Evolutionary conservation across 2,888 invertebrate species (phyloP).

Genomic region (Drosophila anomalipes): DNA sequence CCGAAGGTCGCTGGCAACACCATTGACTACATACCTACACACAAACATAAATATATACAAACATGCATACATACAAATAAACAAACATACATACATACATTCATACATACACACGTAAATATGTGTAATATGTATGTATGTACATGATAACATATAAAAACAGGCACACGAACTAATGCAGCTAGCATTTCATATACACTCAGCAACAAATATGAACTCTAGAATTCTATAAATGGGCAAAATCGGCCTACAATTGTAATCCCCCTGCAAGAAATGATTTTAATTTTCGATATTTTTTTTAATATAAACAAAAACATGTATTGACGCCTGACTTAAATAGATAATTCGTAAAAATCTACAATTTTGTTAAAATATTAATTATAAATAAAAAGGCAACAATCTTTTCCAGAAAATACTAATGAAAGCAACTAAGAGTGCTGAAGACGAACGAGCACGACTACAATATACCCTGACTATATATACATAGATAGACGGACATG

Average conservation of each 20-base stretch:
- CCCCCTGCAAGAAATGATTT: neutral
- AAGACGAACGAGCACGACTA: neutral
- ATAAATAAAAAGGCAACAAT: neutral
- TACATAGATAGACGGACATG: neutral
- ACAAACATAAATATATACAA: neutral
- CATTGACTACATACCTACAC: conserved; percentile 17
- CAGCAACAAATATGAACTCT: neutral
- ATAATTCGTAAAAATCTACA: neutral
- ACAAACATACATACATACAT: neutral
- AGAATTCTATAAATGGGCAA: neutral
- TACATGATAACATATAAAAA: neutral
- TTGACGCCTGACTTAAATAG: neutral
- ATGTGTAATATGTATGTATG: neutral
- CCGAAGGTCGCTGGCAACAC: conserved; percentile 32
- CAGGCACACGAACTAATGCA: conserved; percentile 7
- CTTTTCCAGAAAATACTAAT: neutral
- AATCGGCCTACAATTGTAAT: neutral
- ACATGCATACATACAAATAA: no score
- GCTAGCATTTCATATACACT: conserved; percentile 7
- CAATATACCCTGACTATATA: neutral
- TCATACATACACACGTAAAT: neutral
- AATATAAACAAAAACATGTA: neutral
- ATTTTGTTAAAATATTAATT: neutral
- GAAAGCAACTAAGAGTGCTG: neutral
- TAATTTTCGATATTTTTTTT: neutral